phyloP scores from a whole-genome alignment of 2,113 vertebrate genomes.

The Gallinago undulata region DNA sequence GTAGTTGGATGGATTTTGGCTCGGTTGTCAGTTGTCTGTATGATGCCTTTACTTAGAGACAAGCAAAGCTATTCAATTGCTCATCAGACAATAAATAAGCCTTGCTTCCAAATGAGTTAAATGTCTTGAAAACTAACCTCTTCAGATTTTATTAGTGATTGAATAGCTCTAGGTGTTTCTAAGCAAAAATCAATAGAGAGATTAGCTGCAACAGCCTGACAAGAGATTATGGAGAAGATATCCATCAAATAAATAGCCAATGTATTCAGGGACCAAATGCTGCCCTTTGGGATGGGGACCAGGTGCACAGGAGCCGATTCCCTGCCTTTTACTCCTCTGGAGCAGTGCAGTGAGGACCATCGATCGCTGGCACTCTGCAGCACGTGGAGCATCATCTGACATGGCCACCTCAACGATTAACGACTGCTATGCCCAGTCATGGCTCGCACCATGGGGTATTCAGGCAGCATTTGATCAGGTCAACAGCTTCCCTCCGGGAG shows the following conservation, averaged over 20 bases:
- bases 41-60: neutral
- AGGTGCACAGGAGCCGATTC: accelerated
- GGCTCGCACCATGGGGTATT: neutral
- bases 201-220: neutral
- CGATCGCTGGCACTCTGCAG: accelerated
- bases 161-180: conserved; percentile 5
- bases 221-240: neutral
- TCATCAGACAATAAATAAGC: neutral
- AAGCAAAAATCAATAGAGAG: conserved; percentile 34
- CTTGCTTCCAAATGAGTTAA: neutral
- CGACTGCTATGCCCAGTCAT: too few species aligned
- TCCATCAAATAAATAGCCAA: accelerated
- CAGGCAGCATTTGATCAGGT: neutral
- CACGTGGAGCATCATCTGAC: accelerated
- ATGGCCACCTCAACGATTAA: accelerated
- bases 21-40: accelerated
- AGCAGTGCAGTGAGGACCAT: neutral
- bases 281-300: neutral
- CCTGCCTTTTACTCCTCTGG: neutral
- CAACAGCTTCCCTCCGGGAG: neutral
- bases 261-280: accelerated
- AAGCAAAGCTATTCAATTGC: neutral
- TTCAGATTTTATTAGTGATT: neutral
- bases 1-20: neutral
- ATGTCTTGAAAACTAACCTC: neutral